These are phyloP conservation scores for Ia io DNA, from an alignment of 2,113 vertebrate genomes.

Conservation along the genomic window DNA sequence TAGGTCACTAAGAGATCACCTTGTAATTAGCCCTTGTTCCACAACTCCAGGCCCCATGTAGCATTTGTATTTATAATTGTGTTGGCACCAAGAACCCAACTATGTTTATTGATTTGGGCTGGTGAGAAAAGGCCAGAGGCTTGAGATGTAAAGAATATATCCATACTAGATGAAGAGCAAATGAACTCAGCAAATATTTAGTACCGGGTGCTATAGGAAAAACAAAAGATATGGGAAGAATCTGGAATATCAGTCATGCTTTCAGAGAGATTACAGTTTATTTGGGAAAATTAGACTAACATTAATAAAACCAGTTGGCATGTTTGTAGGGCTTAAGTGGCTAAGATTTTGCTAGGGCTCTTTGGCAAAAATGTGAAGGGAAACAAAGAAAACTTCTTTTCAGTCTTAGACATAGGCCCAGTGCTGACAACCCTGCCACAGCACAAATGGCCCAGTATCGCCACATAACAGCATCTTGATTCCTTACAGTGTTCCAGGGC, in stretches of 20 bases:
- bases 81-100: not conserved
- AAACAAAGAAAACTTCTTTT: not conserved
- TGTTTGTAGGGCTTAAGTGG: not conserved
- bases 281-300: not conserved
- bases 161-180: not conserved
- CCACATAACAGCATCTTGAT: rapidly evolving
- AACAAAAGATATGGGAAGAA: not conserved
- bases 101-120: not conserved
- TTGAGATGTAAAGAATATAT: not conserved
- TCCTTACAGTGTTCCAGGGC: not conserved
- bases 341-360: not conserved
- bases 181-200: not conserved
- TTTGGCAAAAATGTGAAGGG: not conserved
- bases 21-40: not conserved
- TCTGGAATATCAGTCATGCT: not conserved
- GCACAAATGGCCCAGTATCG: not conserved
- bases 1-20: not conserved
- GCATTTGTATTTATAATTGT: not conserved
- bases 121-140: not conserved
- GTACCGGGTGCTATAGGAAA: not conserved
- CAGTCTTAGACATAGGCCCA: conserved; percentile 60
- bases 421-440: not conserved
- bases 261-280: not conserved
- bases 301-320: not conserved
- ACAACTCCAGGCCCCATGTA: not conserved